Percentiles rank a stretch among this genome's conserved stretches.
Conservation (phyloP, 2,113 vertebrate species). For the Pagrus major region DNA sequence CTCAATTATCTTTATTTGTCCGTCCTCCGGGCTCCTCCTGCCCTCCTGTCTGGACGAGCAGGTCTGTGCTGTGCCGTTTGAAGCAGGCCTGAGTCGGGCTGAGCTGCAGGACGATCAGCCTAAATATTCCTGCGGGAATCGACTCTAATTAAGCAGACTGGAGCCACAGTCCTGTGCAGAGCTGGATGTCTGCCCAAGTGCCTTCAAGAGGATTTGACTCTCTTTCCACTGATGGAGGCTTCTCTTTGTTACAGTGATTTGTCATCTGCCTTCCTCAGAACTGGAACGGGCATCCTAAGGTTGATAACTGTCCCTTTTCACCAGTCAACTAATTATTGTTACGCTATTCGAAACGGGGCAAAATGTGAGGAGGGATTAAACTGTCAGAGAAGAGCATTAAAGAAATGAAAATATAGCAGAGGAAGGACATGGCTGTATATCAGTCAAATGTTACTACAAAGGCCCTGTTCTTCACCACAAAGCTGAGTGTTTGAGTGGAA, state of each 20-base stretch:
- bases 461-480: background rate
- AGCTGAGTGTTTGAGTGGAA: background rate
- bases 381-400: constrained; percentile 13
- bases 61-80: constrained; percentile 36
- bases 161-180: constrained; percentile 64
- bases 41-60: constrained; percentile 48
- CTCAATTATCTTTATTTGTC: constrained; percentile 54
- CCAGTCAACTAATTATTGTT: constrained; percentile 55
- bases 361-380: constrained; percentile 38
- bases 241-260: constrained; percentile 65
- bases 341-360: constrained; percentile 13
- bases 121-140: constrained; percentile 72
- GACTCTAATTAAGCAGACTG: constrained; percentile 78
- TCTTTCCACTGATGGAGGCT: constrained; percentile 59
- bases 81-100: constrained; percentile 22
- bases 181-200: constrained; percentile 71
- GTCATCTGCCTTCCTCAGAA: constrained; percentile 60
- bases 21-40: constrained; percentile 31
- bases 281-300: constrained; percentile 45
- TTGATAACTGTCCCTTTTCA: constrained; percentile 62
- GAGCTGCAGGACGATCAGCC: constrained; percentile 66
- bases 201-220: constrained; percentile 72
- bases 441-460: constrained; percentile 18
- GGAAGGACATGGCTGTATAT: constrained; percentile 21
- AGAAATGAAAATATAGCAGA: constrained; percentile 10